Base-by-base conservation (phyloP, 2,797 vertebrate species). In the Chelmon rostratus region DNA sequence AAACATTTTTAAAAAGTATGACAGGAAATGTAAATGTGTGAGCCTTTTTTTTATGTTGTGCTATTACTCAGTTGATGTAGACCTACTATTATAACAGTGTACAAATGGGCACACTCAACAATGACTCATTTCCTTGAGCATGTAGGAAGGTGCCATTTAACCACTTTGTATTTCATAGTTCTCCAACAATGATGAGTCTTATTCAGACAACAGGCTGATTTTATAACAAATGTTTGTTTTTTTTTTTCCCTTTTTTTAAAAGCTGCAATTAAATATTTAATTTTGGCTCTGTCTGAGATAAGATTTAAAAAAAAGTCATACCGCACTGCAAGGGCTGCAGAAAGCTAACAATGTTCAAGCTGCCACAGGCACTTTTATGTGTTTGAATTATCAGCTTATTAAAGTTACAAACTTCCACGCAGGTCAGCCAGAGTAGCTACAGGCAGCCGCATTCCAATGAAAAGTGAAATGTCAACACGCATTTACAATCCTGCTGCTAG, bases 321-420 rank as follows among this genome's bases (percentile, higher is more conserved):
- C 16, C 54, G 31, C 35, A 56, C 71, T 59, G 68, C 40, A 52
- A 52, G 28, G n/a, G 53, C 78, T 68, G 83, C 76, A 66, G 57
- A 86, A 63, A 77, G 66, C 68, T 86, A 87, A 83, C 71, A 68
- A 35, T 16, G 44, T 47, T 70, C 28, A 15, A 31, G 61, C 71
- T 15, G 74, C 88, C 58, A 83, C 86, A 63, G 84, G 91, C 79
- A 86, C 85, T 93, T 92, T 87, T 86, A 87, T 93, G 92, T 84
- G 84, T 90, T 84, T 93, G 93, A 97, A 95, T 95, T 95, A 96
- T 88, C 91, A 91, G 89, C 91, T 95, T 95, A 95, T 95, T 95
- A 96, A 92, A 88, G 83, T 79, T 86, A 92, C 79, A 83, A 87
- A 94, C 90, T 92, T 94, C 88, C 90, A 85, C 86, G 74, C 50